phyloP scores from a whole-genome alignment of 2,113 vertebrate species.

The Xerus inauris region DNA sequence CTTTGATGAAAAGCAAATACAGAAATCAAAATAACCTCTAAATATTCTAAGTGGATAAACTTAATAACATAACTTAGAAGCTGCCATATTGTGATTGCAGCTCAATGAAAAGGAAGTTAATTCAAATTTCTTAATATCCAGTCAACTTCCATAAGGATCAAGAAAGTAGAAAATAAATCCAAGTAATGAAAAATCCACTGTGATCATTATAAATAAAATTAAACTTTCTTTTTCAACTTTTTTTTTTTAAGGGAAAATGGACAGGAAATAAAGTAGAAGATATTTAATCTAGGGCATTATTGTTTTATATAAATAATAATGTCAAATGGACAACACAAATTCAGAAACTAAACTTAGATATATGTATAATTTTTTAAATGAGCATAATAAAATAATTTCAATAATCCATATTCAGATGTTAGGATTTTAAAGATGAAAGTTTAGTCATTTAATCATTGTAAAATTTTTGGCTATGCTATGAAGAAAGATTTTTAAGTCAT shows the following conservation, averaged over 20 bases:
- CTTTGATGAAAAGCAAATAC: slow-evolving; percentile 63
- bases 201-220: neutral
- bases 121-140: neutral
- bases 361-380: neutral
- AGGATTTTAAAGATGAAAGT: neutral
- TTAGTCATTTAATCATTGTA: neutral
- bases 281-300: neutral
- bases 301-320: neutral
- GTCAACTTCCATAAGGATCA: slow-evolving; percentile 6
- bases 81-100: neutral
- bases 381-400: neutral
- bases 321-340: neutral
- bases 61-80: slow-evolving; percentile 42
- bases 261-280: neutral
- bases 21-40: slow-evolving; percentile 52
- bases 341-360: neutral
- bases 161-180: slow-evolving; percentile 18
- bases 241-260: neutral
- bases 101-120: neutral
- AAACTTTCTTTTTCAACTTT: neutral
- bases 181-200: neutral
- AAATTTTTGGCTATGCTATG: neutral
- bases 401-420: neutral
- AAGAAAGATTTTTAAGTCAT: neutral
- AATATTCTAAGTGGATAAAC: slow-evolving; percentile 61